Base-by-base conservation (phyloP, 2,113 vertebrate genomes). In the Corapipo altera region DNA sequence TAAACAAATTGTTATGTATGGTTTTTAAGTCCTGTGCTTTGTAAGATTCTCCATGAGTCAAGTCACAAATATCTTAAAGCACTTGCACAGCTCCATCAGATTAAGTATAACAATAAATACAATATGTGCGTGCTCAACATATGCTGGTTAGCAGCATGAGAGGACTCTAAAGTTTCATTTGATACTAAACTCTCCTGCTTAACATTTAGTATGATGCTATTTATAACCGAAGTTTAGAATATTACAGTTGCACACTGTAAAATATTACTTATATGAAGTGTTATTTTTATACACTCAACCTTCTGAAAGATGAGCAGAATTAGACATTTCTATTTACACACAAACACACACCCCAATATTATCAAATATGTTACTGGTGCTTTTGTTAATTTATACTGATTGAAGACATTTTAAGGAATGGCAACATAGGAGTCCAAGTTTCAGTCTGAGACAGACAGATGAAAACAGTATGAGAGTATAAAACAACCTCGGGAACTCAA, bases 271-370 rank as follows among this genome's bases (percentile, higher is more conserved):
- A 67, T 0, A 52, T 10, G 2, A 59, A 57, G 12, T 8, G 5
- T 35, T 59, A 23, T 33, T 59, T 71, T 83, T 22, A 62, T 37
- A 21, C 28, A 67, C 18, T 67, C 33, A 13, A 5, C 8, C 8
- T 64, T 51, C 39, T 65, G 37, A 80, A 91, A 89, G 19, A 52
- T 33, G 12, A 80, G 19, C 49, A 89, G 44, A 73, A 84, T 9
- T 54, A 17, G 18, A 6, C n/a, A 76, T 27, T 89, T 89, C 33
- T 72, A 49, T 33, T 82, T 57, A 81, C 5, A 16, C 4, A 30
- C 16, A 15, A 11, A 46, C 3, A 3, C 27, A 12, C 21, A 0
- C 3, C 5, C 2, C 6, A 5, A 6, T 28, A 82, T 9, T 41
- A 64, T 15, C n/a, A 37, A 55, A 49, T 22, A 76, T 8, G 4